A percentile compares a stretch with the other conserved stretches of the same genome.
Evolutionary conservation across 2,888 invertebrate genomes (phyloP).

Genomic region (Dryobota labecula): DNA sequence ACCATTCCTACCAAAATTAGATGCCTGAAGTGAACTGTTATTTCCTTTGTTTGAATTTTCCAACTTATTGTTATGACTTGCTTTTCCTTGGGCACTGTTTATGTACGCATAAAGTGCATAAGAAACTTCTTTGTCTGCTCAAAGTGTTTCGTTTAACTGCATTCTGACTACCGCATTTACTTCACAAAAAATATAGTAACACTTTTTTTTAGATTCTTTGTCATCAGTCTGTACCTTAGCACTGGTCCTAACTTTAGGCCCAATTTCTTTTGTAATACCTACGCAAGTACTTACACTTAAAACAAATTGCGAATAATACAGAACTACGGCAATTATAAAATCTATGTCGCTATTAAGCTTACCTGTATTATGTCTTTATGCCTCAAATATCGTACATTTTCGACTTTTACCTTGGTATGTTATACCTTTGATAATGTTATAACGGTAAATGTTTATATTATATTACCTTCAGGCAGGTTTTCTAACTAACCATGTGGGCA

Average conservation of each 20-base stretch:
- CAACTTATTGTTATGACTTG: constrained; percentile 18
- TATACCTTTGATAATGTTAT: constrained; percentile 39
- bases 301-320: neutral
- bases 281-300: neutral
- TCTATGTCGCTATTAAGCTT: constrained; percentile 7
- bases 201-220: neutral
- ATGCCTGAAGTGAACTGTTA: neutral
- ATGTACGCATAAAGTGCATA: constrained; percentile 9
- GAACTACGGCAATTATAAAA: constrained; percentile 13
- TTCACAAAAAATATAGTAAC: neutral
- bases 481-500: constrained; percentile 54
- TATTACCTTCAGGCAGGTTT: constrained; percentile 45
- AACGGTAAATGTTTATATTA: constrained; percentile 48
- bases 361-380: neutral
- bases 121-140: constrained; percentile 16
- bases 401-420: constrained; percentile 30
- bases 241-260: neutral
- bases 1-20: neutral
- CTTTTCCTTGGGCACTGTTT: constrained; percentile 11
- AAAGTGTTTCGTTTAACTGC: constrained; percentile 8
- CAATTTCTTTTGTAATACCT: constrained; percentile 25
- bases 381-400: constrained; percentile 33
- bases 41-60: constrained; percentile 33
- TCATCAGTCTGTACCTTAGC: constrained; percentile 12
- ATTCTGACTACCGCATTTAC: neutral